Base-by-base conservation (phyloP, 2,113 vertebrate genomes). In the Rhipidura dahli region DNA sequence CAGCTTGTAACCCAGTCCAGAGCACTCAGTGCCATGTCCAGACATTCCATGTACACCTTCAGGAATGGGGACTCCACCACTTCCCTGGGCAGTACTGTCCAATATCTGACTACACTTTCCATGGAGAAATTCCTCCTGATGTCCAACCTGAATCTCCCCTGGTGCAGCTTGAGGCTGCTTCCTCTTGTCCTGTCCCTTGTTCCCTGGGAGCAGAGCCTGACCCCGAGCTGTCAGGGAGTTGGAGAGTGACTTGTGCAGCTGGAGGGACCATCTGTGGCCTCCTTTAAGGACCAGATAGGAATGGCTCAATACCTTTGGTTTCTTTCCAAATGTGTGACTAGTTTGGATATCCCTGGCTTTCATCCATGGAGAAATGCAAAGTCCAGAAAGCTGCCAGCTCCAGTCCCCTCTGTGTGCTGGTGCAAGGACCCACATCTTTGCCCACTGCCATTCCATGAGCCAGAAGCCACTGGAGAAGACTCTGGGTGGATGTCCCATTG, bases 321-420 rank as follows among this genome's bases (percentile, higher is more conserved):
- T 76, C 59, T 45, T 72, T 76, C 77, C 59, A 44, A 50, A 33
- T 10, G 12, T 15, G 19, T 27, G 35, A 68, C 35, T 30, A 8
- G 19, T 72, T 33, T 91, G 72, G 68, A 47, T 40, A 44, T 11
- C 40, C 23, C 49, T 68, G 68, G 40, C 35, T 68, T 15, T 28
- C 1, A 4, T 15, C 75, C 7, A 10, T 5, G 42, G 57, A 61
- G 47, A 23, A 66, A 64, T 0, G 0, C 45, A 44, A 73, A 93
- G 56, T 15, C 7, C 47, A 37, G 57, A 11, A 39, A 56, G 13
- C 18, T 26, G 4, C 18, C 49, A 26, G 44, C 42, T 88, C 65
- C 28, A 7, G 37, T 64, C 59, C 15, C 16, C 31, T 27, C 13
- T 6, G 6, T 6, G 50, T 40, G 21, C 10, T 57, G 39, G 33